These are phyloP conservation scores for Tragelaphus eurycerus DNA, from an alignment of 2,797 vertebrate genomes.

Conservation along the genomic window DNA sequence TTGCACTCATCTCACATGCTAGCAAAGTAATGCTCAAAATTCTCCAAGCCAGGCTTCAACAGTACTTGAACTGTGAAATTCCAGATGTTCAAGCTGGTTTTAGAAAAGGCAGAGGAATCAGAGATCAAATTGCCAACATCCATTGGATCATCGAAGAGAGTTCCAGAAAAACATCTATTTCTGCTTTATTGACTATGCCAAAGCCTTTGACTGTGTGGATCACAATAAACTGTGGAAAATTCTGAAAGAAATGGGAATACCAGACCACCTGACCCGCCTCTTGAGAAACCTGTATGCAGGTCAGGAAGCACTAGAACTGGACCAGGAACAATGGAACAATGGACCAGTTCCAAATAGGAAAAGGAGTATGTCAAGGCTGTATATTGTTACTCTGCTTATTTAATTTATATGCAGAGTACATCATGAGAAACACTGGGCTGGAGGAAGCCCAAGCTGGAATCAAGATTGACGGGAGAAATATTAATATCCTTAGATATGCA, in stretches of 20 bases:
- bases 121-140: neutral
- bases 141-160: rapidly evolving
- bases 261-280: too few species aligned
- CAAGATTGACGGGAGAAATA: neutral
- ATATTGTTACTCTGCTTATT: too few species aligned
- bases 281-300: too few species aligned
- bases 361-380: too few species aligned
- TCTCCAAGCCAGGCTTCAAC: neutral
- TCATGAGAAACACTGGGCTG: neutral
- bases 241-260: too few species aligned
- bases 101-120: too few species aligned
- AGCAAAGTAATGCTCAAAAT: neutral
- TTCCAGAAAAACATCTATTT: neutral
- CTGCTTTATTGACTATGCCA: neutral
- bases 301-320: too few species aligned
- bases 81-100: neutral
- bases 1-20: neutral
- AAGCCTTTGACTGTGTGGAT: neutral
- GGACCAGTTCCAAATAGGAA: too few species aligned
- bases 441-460: neutral
- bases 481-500: neutral
- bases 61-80: neutral
- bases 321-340: too few species aligned
- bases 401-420: too few species aligned
- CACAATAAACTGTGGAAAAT: neutral